Conservation (phyloP, 2,797 vertebrate species). For the Chromobotia macracanthus region DNA sequence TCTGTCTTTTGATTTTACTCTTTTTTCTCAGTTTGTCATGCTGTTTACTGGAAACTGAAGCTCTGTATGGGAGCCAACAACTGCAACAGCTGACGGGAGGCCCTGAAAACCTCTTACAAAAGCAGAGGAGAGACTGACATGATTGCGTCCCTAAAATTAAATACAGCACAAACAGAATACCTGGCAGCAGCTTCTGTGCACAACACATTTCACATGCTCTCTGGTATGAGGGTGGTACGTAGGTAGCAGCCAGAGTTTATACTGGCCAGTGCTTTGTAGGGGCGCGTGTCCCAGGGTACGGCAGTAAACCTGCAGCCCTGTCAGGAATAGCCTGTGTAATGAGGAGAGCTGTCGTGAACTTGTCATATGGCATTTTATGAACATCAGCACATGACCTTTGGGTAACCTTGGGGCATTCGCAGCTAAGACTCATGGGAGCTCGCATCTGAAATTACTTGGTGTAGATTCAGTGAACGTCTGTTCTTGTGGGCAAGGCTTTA, state of each 20-base stretch:
- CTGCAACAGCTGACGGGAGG: constrained; percentile 62
- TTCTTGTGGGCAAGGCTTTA: constrained; percentile 21
- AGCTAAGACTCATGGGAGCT: constrained; percentile 15
- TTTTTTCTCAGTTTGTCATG: constrained; percentile 45
- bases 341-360: constrained; percentile 6
- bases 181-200: constrained; percentile 51
- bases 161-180: constrained; percentile 55
- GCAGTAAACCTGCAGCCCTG: background rate
- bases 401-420: constrained; percentile 21
- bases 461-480: constrained; percentile 28
- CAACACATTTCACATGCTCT: constrained; percentile 54
- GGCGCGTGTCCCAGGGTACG: constrained; percentile 1
- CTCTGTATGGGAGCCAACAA: constrained; percentile 54
- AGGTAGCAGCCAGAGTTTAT: constrained; percentile 9
- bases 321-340: background rate
- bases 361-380: background rate
- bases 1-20: too few relatives aligned
- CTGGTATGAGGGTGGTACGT: constrained; percentile 25
- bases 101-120: constrained; percentile 53
- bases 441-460: constrained; percentile 7
- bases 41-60: constrained; percentile 61
- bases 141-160: constrained; percentile 62
- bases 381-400: constrained; percentile 1
- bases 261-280: constrained; percentile 18
- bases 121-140: constrained; percentile 44